Conservation (phyloP, 2,113 vertebrate genomes). For the Erythrocercus mccallii region DNA sequence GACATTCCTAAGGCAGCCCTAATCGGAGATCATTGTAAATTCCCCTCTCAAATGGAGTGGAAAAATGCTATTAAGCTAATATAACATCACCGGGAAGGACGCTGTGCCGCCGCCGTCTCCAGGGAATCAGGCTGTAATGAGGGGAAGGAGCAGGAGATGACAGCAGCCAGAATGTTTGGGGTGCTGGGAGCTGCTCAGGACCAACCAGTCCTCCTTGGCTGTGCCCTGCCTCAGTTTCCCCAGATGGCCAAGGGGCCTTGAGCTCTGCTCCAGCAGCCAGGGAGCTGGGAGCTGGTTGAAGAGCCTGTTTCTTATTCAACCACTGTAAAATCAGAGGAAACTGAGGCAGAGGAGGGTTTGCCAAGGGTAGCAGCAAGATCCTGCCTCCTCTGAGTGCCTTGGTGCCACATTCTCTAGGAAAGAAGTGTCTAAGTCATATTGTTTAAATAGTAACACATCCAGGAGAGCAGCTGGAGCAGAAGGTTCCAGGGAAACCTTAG, state of each 20-base stretch:
- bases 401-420: neutral
- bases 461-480: neutral
- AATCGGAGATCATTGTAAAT: slow-evolving; percentile 48
- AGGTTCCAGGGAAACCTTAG: neutral
- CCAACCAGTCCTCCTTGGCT: neutral
- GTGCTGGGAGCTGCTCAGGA: neutral
- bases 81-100: neutral
- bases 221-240: neutral
- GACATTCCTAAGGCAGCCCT: neutral
- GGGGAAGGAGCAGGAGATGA: slow-evolving; percentile 1
- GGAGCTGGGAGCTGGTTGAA: neutral
- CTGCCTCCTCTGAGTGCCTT: too few relatives aligned
- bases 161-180: rapidly evolving
- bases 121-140: neutral
- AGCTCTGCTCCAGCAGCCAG: neutral
- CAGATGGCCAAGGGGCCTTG: neutral
- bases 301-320: neutral
- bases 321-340: neutral
- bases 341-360: neutral
- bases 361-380: neutral
- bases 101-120: neutral
- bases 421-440: neutral
- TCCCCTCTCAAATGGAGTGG: slow-evolving; percentile 61
- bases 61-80: slow-evolving; percentile 63
- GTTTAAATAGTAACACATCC: neutral